A percentile compares a stretch with the other conserved stretches of the same genome.
phyloP scores from a whole-genome alignment of 37 sponge, comb jelly and placozoan genomes.

The Corticium candelabrum region DNA sequence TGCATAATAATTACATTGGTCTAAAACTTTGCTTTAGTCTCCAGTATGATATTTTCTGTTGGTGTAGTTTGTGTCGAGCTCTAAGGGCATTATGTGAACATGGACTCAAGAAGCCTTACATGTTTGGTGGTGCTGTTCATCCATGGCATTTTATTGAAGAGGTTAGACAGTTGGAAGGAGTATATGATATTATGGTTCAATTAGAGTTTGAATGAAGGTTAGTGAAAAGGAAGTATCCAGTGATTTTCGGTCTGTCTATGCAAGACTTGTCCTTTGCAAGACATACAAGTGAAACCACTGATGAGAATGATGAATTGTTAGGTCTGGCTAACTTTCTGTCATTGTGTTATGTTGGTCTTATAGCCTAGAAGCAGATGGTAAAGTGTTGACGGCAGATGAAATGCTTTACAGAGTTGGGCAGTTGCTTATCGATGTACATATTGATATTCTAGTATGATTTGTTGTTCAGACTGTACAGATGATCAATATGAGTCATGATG shows the following conservation, averaged over 20 bases:
- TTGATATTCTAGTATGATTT: not conserved
- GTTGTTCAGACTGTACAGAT: not conserved
- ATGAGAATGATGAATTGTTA: no score
- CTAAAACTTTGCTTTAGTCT: no score
- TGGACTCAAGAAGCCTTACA: conserved; percentile 15
- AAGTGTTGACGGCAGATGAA: conserved; percentile 25
- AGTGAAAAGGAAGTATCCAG: not conserved
- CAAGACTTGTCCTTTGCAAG: conserved; percentile 15
- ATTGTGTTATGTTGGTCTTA: not conserved
- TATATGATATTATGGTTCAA: not conserved
- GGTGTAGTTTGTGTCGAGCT: conserved; percentile 11
- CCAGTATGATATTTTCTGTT: not conserved
- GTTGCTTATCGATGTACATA: not conserved
- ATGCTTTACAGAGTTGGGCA: conserved; percentile 21
- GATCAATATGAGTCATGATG: conserved; percentile 18
- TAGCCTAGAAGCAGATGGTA: conserved; percentile 27
- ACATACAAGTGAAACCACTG: conserved; percentile 11
- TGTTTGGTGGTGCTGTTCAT: conserved; percentile 21
- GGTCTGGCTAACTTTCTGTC: no score
- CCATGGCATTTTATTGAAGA: conserved; percentile 43
- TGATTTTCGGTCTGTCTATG: conserved; percentile 14
- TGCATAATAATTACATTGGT: not conserved
- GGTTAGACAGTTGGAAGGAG: not conserved
- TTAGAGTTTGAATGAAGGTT: not conserved
- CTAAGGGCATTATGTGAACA: conserved; percentile 29